A percentile compares a stretch with the other conserved stretches of the same genome.
These are phyloP conservation scores for Bimastos eiseni DNA, from an alignment of 2,888 invertebrate genomes.

Conservation along the genomic window DNA sequence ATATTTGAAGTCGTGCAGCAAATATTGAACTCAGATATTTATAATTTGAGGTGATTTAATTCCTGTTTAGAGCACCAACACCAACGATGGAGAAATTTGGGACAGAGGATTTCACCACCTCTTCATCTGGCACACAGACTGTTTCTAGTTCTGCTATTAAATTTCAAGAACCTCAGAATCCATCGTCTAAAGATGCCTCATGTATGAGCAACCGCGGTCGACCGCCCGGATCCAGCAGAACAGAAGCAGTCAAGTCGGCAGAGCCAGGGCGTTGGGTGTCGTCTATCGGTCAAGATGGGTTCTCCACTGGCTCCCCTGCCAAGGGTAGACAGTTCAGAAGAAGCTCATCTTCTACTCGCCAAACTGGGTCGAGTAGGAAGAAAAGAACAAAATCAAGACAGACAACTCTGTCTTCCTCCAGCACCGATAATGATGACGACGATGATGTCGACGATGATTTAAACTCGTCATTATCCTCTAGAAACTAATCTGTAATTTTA, in stretches of 20 bases:
- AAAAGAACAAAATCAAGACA: background rate
- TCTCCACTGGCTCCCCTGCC: background rate
- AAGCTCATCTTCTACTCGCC: background rate
- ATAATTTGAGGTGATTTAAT: background rate
- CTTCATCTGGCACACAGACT: background rate
- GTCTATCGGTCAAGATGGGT: background rate
- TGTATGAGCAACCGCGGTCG: background rate
- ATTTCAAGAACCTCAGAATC: background rate
- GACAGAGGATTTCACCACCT: background rate
- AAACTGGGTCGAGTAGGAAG: background rate
- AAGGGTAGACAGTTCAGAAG: background rate
- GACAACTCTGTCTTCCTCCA: background rate
- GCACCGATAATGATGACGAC: background rate
- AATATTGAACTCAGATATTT: background rate
- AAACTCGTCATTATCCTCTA: background rate
- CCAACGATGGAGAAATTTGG: background rate
- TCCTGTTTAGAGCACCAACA: conserved; percentile 1
- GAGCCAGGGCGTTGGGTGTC: background rate
- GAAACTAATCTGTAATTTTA: background rate
- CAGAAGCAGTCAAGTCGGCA: background rate
- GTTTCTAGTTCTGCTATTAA: background rate
- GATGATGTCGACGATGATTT: conserved; percentile 3
- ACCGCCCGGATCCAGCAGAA: background rate
- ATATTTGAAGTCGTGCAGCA: background rate
- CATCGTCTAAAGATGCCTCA: background rate